A percentile compares a stretch with the other conserved stretches of the same genome.
phyloP scores from a whole-genome alignment of 2,888 invertebrate genomes.

The Phalera bucephala region DNA sequence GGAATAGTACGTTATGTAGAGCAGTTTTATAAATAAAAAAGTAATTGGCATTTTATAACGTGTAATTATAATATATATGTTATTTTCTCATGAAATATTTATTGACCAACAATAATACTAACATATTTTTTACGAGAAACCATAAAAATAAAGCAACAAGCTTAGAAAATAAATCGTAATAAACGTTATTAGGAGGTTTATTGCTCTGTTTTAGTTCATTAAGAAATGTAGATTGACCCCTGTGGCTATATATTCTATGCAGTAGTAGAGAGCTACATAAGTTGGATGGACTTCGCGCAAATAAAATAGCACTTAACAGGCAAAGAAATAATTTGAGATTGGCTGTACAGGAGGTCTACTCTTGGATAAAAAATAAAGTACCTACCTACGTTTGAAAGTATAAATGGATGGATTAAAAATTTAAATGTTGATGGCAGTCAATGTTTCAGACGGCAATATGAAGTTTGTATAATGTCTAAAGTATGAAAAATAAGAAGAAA shows the following conservation, averaged over 20 bases:
- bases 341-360: constrained; percentile 22
- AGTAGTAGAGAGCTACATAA: not conserved
- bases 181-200: not conserved
- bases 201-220: too few species aligned
- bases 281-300: constrained; percentile 2
- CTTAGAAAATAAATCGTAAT: not conserved
- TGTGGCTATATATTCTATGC: not conserved
- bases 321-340: constrained; percentile 22
- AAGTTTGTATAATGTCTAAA: too few species aligned
- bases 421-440: too few species aligned
- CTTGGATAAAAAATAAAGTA: too few species aligned
- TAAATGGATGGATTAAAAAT: too few species aligned
- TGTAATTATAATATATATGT: not conserved
- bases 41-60: not conserved
- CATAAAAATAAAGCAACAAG: not conserved
- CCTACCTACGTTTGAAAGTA: too few species aligned
- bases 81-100: not conserved
- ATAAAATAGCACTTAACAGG: constrained; percentile 5
- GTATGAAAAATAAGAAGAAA: too few species aligned
- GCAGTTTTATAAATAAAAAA: too few species aligned
- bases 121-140: not conserved
- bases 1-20: too few species aligned
- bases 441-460: too few species aligned
- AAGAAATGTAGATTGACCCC: not conserved
- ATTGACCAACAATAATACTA: too few species aligned